Conservation (phyloP, 2,888 invertebrate species). For the Caenorhabditis doughertyi region DNA sequence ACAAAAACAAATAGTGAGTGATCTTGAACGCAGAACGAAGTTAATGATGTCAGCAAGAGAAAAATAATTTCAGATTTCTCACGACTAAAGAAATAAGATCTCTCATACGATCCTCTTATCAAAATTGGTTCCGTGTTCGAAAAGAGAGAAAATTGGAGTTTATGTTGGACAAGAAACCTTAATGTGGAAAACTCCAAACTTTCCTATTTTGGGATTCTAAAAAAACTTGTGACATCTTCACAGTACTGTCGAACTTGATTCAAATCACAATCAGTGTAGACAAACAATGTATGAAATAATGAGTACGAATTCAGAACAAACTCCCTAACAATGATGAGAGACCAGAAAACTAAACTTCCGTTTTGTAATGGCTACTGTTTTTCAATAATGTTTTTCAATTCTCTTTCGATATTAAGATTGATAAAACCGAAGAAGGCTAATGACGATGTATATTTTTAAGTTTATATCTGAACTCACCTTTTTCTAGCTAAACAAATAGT, state of each 20-base stretch:
- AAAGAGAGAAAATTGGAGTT: not conserved
- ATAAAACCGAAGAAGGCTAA: no score
- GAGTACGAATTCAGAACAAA: constrained; percentile 5
- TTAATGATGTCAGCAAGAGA: constrained; percentile 8
- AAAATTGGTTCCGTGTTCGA: constrained; percentile 15
- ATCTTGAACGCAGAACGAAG: constrained; percentile 3
- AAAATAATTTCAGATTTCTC: constrained; percentile 24
- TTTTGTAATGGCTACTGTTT: not conserved
- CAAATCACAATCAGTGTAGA: not conserved
- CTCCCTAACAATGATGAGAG: not conserved
- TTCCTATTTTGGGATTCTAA: no score
- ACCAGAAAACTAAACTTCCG: constrained; percentile 7
- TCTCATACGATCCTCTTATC: constrained; percentile 17
- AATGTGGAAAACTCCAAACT: no score
- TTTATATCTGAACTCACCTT: no score
- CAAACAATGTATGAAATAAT: constrained; percentile 2
- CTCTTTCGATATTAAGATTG: not conserved
- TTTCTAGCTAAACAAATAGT: no score
- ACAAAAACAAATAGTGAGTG: not conserved
- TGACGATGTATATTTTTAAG: no score
- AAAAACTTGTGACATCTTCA: no score
- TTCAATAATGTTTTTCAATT: not conserved
- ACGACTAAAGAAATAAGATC: not conserved
- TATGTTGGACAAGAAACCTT: no score
- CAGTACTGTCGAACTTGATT: not conserved